Base-by-base conservation (phyloP, 2,113 vertebrate genomes). In the Aptenodytes patagonicus region DNA sequence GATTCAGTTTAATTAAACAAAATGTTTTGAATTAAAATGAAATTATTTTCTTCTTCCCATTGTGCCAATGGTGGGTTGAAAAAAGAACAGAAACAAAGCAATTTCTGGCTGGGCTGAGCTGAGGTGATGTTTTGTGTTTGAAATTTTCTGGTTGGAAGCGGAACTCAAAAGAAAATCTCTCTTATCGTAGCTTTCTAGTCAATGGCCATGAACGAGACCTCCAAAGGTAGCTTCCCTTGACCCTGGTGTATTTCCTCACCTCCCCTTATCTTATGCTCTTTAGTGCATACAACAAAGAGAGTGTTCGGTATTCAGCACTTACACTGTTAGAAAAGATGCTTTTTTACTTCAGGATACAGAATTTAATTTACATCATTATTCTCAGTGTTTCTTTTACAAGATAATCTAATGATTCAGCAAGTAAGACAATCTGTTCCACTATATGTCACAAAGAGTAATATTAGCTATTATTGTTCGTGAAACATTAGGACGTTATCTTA, bases 331-430 rank as follows among this genome's bases (percentile, higher is more conserved):
- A 78, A 76, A 95, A 91, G 7, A 57, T 19, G 8, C 1, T 78
- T 91, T 88, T 93, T 58, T 32, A 92, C 49, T 91, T 96, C 61
- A 71, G 61, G 31, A 92, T 44, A 78, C 5, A 65, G 60, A 84
- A 78, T 64, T 80, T 86, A 85, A 84, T 83, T 90, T 69, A 64
- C 3, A 0, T 34, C 57, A 84, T 81, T 89, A 92, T 91, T 91
- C 57, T 87, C n/a, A 64, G 13, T 71, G 69, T 49, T 36, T 60
- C 47, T 93, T 95, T 75, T 65, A 65, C 61, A 87, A 92, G 40
- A 89, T 79, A 94, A 83, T 85, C 24, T 46, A 95, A 81, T 81
- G 72, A 94, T 73, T 89, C 29, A 84, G 61, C 55, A 82, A 81
- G 60, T 51, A 57, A 91, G 73, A 79, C 47, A 55, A 87, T 91